Evolutionary conservation across 1,140 invertebrate species (phyloP), one percentile per base, ranked within the genome.

Genomic region (Drosophila pseudoobscura): DNA sequence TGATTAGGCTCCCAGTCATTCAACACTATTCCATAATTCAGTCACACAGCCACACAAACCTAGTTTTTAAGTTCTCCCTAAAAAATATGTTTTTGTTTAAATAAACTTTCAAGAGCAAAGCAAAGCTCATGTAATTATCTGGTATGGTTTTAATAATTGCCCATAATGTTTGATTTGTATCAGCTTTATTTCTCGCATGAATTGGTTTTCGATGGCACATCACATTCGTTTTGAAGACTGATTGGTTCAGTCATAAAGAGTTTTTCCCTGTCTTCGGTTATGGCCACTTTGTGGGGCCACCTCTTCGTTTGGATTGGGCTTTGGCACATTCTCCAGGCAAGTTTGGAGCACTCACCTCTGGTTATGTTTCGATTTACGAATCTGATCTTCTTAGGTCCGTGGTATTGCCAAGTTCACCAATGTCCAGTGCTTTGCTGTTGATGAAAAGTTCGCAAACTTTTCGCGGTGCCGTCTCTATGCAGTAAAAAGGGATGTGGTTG

Each of bases 391-490:
- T 47, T 41, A 85, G 80, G 59, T 78, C 17, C 51, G 59, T 13
- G 63, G 58, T 13, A 45, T 90, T 39, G 75, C 88, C 22, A 89
- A 89, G 61, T 89, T 89, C 9, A 89, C 87, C 6, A 90, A 89
- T 51, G 51, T 89, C 9, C 53, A 90, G 52, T 89, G 85, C n/a
- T 6, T 68, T 2, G 71, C 47, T 50, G 29, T 58, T 29, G 78
- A 89, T 51, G 11, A 44, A 11, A 90, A 63, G 45, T 75, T 79
- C 9, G 69, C 69, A 11, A 29, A 35, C 11, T 70, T 89, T n/a
- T 71, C 64, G 6, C 20, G 52, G 20, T 89, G 85, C 35, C 85
- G 85, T 0, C 44, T 89, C 46, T 73, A 80, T n/a, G 85, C 85
- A 24, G 65, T 89, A 0, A 85, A 89, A 39, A 83, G 85, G 24